Percentiles rank a stretch among this genome's conserved stretches.
phyloP scores from a whole-genome alignment of 1,140 invertebrate genomes.

The Forficula auricularia region DNA sequence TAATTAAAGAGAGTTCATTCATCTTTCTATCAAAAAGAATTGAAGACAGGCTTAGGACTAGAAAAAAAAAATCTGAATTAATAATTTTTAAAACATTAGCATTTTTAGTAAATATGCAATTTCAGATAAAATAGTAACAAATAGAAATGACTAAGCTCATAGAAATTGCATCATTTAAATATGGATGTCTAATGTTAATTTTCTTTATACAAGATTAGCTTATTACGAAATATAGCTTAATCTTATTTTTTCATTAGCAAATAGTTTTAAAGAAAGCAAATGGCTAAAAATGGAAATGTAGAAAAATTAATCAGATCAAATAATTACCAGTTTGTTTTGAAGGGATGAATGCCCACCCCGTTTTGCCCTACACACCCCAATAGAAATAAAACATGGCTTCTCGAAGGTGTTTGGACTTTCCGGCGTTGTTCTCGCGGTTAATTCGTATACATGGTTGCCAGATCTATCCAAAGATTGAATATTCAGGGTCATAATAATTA shows the following conservation, averaged over 20 bases:
- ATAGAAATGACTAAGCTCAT: not conserved
- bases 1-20: too few species aligned
- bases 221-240: constrained; percentile 20
- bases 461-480: too few species aligned
- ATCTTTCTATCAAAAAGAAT: too few species aligned
- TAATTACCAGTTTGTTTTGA: constrained; percentile 29
- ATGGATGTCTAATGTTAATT: constrained; percentile 18
- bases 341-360: constrained; percentile 33
- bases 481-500: too few species aligned
- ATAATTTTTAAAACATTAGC: too few species aligned
- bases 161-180: constrained; percentile 10
- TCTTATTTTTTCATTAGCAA: not conserved
- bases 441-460: too few species aligned
- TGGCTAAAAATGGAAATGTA: too few species aligned
- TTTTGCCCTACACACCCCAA: constrained; percentile 31
- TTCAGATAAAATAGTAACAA: constrained; percentile 2
- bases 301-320: too few species aligned
- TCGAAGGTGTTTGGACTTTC: constrained; percentile 12
- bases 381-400: constrained; percentile 29
- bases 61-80: too few species aligned
- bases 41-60: too few species aligned
- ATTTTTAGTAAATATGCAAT: too few species aligned
- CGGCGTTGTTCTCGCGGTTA: too few species aligned
- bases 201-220: constrained; percentile 19
- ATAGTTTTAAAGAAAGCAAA: constrained; percentile 6